Conservation (phyloP, 2,888 invertebrate species). For the Zonitis immaculata region DNA sequence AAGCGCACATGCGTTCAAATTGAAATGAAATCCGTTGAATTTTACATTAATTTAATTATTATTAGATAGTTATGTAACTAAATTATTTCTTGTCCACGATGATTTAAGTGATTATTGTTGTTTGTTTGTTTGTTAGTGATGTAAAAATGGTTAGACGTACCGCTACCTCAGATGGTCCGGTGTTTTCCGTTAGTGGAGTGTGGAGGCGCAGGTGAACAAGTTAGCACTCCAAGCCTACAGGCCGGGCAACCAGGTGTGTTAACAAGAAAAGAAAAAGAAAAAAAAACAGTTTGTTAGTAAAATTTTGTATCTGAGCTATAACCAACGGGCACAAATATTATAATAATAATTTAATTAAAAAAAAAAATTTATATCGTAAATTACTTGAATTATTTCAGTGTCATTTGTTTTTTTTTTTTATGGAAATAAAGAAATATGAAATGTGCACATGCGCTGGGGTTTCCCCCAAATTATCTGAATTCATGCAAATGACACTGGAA, state of each 20-base stretch:
- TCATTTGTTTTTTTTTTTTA: conserved; percentile 3
- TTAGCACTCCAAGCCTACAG: conserved; percentile 74
- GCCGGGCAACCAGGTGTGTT: conserved; percentile 50
- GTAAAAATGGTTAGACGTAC: conserved; percentile 45
- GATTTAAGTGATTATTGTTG: too few relatives aligned
- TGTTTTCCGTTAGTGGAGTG: conserved; percentile 42
- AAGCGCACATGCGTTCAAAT: too few relatives aligned
- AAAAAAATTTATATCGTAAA: not conserved
- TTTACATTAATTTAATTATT: not conserved
- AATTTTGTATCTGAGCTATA: conserved; percentile 37
- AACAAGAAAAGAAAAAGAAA: conserved; percentile 48
- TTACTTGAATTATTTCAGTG: conserved; percentile 5
- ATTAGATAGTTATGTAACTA: not conserved
- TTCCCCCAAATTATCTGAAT: not conserved
- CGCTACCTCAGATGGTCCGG: conserved; percentile 46
- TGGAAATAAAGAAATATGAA: not conserved
- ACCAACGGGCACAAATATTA: conserved; percentile 28
- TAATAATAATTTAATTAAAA: conserved; percentile 11
- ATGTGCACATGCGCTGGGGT: not conserved
- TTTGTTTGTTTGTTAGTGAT: conserved; percentile 48
- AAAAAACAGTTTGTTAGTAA: conserved; percentile 50
- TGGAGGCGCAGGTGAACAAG: conserved; percentile 50
- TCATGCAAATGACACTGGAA: conserved; percentile 32
- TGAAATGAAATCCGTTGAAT: conserved; percentile 3
- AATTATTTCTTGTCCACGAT: conserved; percentile 29